These are phyloP conservation scores for Caenorhabditis latens DNA, from an alignment of 1,140 invertebrate genomes.

Conservation along the genomic window DNA sequence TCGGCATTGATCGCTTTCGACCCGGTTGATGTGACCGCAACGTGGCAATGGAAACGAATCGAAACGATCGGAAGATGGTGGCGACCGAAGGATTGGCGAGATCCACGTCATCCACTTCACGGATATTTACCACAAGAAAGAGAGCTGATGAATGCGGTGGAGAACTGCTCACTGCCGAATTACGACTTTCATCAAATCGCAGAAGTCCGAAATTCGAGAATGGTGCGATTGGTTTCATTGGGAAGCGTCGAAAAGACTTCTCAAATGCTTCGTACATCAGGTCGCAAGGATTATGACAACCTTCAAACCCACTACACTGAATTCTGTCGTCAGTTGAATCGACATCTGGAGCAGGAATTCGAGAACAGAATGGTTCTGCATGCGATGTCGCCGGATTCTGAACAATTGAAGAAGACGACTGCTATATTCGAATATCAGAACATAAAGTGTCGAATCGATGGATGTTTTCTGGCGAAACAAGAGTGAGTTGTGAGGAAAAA, in stretches of 20 bases:
- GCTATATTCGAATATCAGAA: constrained; percentile 5
- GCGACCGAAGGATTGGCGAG: background rate
- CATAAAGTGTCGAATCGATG: background rate
- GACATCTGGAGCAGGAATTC: constrained; percentile 30
- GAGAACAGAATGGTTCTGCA: background rate
- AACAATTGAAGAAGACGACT: background rate
- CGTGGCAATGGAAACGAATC: background rate
- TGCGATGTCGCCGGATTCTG: background rate
- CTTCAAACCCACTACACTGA: background rate
- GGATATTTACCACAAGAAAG: background rate
- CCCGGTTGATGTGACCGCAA: background rate
- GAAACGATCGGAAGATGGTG: constrained; percentile 10
- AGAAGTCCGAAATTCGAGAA: background rate
- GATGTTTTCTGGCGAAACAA: background rate
- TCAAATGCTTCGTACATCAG: background rate
- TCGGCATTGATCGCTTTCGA: background rate
- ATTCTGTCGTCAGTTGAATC: background rate
- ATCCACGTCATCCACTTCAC: background rate
- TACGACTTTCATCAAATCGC: constrained; percentile 28
- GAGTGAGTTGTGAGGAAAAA: background rate
- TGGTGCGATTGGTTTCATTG: background rate
- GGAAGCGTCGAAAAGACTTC: background rate
- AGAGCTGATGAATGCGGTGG: background rate
- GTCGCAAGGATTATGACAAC: background rate
- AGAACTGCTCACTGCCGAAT: constrained; percentile 27